Evolutionary conservation across 2,797 vertebrate species (phyloP), one percentile per base, ranked within the genome.

Genomic region (Acipenser transmontanus): DNA sequence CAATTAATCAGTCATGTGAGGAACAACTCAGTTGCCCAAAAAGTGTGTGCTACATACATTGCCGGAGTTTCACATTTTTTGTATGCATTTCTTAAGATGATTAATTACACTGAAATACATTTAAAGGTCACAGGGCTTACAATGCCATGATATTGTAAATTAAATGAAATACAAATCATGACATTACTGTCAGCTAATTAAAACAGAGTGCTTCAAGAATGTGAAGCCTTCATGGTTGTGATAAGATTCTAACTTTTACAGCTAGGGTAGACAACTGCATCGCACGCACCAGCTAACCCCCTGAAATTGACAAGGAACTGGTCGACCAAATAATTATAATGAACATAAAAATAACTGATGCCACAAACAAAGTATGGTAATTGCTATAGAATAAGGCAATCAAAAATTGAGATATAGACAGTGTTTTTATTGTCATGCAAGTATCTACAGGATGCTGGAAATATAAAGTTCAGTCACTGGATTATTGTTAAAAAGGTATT

Each of bases 141-240:
- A 61, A 61, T 61, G 60, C 60, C 17, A 61, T 61, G 17, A 61
- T 7, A 34, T 9, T 20, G 17, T 17, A 61, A 34, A 61, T 20
- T 34, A 65, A 56, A 34, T 54, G n/a, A 51, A 34, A 54, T 34
- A 65, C 52, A 51, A 65, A 65, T 65, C 64, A 65, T 47, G 52
- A 65, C 52, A 65, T 56, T 54, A 56, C 64, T 65, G 64, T 54
- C 64, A 65, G 64, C 50, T 65, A 65, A 65, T 65, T 65, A 65
- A 65, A 65, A 65, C 14, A 47, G 50, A 20, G 14, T 56, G 50
- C 49, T 65, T 65, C 64, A 65, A 54, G 52, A 20, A 47, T 11
- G 50, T 56, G 52, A 65, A 65, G 50, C 49, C 52, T 65, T 34
- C 60, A 61, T 61, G 50, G 50, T 56, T 51, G 47, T 11, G 64